A percentile compares a stretch with the other conserved stretches of the same genome.
These are phyloP conservation scores for Allophyes oxyacanthae DNA, from an alignment of 2,888 invertebrate genomes.

Conservation along the genomic window DNA sequence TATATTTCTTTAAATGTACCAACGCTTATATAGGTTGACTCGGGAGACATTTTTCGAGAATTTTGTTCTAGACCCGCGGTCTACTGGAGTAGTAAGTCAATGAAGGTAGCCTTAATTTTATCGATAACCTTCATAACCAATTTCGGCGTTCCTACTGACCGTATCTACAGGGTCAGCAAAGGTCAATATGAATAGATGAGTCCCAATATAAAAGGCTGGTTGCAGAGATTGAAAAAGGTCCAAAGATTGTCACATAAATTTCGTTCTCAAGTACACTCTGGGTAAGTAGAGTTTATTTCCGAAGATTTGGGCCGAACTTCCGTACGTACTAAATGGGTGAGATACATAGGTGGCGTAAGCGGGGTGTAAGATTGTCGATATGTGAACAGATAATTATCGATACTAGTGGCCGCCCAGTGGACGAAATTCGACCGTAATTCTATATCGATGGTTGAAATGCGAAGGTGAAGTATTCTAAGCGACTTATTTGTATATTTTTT, in stretches of 20 bases:
- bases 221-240: slow-evolving; percentile 77
- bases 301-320: slow-evolving; percentile 78
- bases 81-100: too few relatives aligned
- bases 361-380: slow-evolving; percentile 14
- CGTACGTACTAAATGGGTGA: slow-evolving; percentile 61
- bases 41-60: too few relatives aligned
- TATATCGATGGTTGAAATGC: too few relatives aligned
- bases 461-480: too few relatives aligned
- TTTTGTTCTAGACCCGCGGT: too few relatives aligned
- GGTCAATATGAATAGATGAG: slow-evolving; percentile 78
- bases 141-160: slow-evolving; percentile 36
- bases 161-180: slow-evolving; percentile 52
- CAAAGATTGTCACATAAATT: slow-evolving; percentile 81
- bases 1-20: too few relatives aligned
- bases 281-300: slow-evolving; percentile 83
- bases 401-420: not conserved
- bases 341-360: slow-evolving; percentile 47
- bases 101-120: slow-evolving; percentile 31
- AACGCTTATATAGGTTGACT: too few relatives aligned
- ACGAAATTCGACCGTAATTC: too few relatives aligned
- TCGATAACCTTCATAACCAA: slow-evolving; percentile 46
- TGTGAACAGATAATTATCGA: not conserved
- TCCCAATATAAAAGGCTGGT: slow-evolving; percentile 70
- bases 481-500: too few relatives aligned
- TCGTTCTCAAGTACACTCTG: slow-evolving; percentile 77